Conservation (phyloP, 2,797 vertebrate genomes). For the Rhadinocentrus ornatus region DNA sequence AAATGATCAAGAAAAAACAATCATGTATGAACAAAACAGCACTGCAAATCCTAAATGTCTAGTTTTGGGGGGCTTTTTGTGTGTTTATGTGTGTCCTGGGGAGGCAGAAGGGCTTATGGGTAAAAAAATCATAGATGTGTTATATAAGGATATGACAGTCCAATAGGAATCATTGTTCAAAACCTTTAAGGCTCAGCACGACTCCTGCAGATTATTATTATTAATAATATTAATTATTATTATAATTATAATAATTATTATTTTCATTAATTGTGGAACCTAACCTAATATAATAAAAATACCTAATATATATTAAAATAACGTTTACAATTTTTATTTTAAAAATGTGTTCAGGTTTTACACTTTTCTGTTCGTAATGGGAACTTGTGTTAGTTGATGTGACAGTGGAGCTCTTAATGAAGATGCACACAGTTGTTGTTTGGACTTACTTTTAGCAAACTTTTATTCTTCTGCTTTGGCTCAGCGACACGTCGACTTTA, state of each 20-base stretch:
- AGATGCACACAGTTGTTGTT: background rate
- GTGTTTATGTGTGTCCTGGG: background rate
- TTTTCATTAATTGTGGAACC: too few relatives aligned
- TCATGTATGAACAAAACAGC: background rate
- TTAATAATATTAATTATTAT: background rate
- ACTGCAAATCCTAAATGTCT: background rate
- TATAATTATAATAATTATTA: too few relatives aligned
- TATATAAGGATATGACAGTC: conserved; percentile 55
- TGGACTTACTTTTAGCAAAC: background rate
- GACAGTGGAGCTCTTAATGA: background rate
- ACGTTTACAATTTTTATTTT: too few relatives aligned
- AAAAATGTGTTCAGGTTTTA: background rate
- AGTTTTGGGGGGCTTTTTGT: background rate
- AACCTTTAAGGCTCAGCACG: conserved; percentile 27
- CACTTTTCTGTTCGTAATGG: background rate
- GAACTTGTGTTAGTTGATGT: background rate
- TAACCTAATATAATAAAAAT: too few relatives aligned
- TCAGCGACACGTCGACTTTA: too few relatives aligned
- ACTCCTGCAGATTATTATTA: conserved; percentile 5
- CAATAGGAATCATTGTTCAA: conserved; percentile 46
- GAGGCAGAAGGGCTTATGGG: conserved; percentile 15
- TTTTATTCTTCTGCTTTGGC: background rate
- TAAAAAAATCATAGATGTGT: conserved; percentile 55
- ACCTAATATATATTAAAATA: too few relatives aligned
- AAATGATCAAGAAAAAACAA: background rate